phyloP scores from a whole-genome alignment of 2,113 vertebrate genomes.

The Amia ocellicauda region DNA sequence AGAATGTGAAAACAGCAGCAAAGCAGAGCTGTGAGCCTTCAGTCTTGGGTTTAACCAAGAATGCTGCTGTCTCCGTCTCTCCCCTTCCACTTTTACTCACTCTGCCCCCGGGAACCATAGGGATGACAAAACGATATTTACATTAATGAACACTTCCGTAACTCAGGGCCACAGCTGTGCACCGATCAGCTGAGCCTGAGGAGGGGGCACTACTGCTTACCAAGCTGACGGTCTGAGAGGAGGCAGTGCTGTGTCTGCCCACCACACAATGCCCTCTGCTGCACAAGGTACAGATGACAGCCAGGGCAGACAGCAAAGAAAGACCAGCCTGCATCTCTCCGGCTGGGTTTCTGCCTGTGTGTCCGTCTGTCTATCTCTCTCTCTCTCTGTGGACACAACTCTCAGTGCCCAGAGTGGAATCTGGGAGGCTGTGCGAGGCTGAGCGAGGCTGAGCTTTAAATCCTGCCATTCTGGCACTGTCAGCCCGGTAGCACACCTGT shows the following conservation, averaged over 20 bases:
- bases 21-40: too few species aligned
- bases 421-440: not conserved
- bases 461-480: conserved; percentile 23
- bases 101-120: too few species aligned
- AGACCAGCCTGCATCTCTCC: conserved; percentile 13
- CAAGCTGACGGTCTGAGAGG: not conserved
- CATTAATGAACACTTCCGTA: too few species aligned
- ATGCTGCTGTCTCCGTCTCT: too few species aligned
- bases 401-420: too few species aligned
- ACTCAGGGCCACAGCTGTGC: too few species aligned
- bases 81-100: too few species aligned
- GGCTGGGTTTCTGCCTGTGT: conserved; percentile 4
- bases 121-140: too few species aligned
- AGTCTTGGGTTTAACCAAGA: too few species aligned
- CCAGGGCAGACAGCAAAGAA: conserved; percentile 13
- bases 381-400: conserved; percentile 17
- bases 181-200: too few species aligned
- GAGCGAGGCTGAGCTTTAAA: conserved; percentile 13
- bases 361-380: conserved; percentile 7
- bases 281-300: not conserved
- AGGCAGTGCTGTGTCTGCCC: too few species aligned
- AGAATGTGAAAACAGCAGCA: too few species aligned
- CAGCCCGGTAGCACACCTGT: conserved; percentile 26
- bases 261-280: not conserved
- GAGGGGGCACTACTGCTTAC: not conserved